Conservation (phyloP, 2,113 vertebrate species). For the Struthidea cinerea region DNA sequence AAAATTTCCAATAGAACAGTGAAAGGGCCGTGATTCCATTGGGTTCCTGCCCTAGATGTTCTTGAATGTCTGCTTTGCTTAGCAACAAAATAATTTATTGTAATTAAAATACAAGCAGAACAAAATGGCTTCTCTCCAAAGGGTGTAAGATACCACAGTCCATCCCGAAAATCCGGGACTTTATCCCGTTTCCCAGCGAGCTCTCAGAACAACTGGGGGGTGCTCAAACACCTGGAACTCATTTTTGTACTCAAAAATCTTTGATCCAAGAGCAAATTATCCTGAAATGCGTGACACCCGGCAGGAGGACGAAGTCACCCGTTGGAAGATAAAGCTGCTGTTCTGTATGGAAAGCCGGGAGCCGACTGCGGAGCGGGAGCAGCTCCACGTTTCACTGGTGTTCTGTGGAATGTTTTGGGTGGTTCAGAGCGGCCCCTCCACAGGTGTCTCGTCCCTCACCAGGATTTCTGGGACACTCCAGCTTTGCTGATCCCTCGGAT, state of each 20-base stretch:
- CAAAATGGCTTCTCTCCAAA: neutral
- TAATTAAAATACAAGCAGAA: neutral
- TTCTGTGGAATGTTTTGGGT: neutral
- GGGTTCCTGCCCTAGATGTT: slow-evolving; percentile 25
- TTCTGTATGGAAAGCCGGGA: neutral
- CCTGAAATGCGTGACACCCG: neutral
- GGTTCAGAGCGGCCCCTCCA: neutral
- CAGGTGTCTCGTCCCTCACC: neutral
- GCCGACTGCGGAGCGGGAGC: neutral
- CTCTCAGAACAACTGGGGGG: neutral
- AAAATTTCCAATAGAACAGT: neutral
- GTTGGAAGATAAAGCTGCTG: neutral
- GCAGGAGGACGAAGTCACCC: neutral
- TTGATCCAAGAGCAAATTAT: neutral
- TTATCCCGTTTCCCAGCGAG: neutral
- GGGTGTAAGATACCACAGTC: neutral
- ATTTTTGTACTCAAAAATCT: slow-evolving; percentile 4
- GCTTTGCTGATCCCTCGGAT: neutral
- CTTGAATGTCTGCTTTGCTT: neutral
- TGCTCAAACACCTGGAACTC: neutral
- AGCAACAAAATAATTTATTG: neutral
- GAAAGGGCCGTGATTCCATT: neutral
- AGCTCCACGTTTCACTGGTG: neutral
- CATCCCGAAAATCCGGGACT: neutral
- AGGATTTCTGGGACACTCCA: neutral